Evolutionary conservation across 2,113 vertebrate genomes (phyloP).

Genomic region (Cyphomyrus plagiostoma): DNA sequence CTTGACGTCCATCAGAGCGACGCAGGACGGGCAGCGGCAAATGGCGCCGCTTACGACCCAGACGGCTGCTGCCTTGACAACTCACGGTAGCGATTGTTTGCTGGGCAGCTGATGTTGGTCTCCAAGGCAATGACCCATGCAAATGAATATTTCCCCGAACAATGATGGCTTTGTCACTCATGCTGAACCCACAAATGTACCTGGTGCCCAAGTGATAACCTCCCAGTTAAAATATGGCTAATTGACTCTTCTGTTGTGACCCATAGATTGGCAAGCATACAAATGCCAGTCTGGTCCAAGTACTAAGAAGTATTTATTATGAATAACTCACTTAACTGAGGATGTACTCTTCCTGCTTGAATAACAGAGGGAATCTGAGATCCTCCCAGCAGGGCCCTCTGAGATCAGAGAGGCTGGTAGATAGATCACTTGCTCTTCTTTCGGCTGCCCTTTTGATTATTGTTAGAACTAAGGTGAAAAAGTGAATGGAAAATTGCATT

Average conservation of each 20-base stretch:
- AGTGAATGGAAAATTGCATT: conserved; percentile 60
- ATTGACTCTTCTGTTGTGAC: neutral
- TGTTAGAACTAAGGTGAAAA: conserved; percentile 54
- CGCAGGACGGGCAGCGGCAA: neutral
- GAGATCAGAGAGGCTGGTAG: conserved; percentile 46
- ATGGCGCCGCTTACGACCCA: neutral
- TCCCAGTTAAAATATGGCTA: neutral
- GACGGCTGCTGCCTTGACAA: neutral
- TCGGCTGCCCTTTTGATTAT: conserved; percentile 56
- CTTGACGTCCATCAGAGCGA: neutral
- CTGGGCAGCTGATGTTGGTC: neutral
- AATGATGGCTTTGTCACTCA: neutral
- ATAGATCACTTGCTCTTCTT: conserved; percentile 38
- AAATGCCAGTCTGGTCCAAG: neutral
- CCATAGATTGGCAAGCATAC: neutral
- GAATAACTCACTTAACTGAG: conserved; percentile 5
- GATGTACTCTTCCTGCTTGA: neutral
- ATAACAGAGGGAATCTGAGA: neutral
- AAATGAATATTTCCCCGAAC: neutral
- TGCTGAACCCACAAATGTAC: neutral
- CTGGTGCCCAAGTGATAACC: neutral
- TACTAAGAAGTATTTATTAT: neutral
- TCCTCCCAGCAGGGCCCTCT: conserved; percentile 37
- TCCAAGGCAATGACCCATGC: neutral
- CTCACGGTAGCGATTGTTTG: neutral